phyloP scores from a whole-genome alignment of 2,113 vertebrate genomes.

The Elgaria multicarinata region DNA sequence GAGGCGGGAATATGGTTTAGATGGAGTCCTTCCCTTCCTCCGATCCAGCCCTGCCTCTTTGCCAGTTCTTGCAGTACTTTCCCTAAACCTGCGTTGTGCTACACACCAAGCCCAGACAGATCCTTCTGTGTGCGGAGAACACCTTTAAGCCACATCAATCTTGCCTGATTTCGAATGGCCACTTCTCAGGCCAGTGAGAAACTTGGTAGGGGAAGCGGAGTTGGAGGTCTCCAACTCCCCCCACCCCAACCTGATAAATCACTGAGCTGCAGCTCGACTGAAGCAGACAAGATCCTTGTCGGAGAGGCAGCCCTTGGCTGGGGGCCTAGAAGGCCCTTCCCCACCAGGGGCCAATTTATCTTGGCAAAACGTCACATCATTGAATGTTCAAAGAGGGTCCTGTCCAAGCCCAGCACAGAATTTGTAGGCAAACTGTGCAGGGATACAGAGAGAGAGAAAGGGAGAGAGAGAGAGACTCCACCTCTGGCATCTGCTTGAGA shows the following conservation, averaged over 20 bases:
- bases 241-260: conserved; percentile 17
- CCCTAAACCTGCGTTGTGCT: neutral
- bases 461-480: neutral
- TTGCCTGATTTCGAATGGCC: neutral
- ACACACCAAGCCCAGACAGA: conserved; percentile 1
- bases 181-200: neutral
- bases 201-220: neutral
- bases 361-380: neutral
- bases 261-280: rapidly evolving
- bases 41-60: too few species aligned
- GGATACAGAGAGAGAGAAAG: neutral
- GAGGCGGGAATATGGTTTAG: neutral
- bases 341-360: neutral
- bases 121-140: neutral
- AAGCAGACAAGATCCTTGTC: neutral
- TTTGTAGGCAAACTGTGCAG: neutral
- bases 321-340: neutral
- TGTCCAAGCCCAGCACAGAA: neutral
- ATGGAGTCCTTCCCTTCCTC: too few species aligned
- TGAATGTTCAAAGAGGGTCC: neutral
- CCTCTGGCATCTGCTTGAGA: neutral
- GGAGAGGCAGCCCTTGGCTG: neutral
- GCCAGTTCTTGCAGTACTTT: neutral
- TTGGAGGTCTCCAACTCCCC: neutral
- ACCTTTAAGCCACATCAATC: neutral